These are phyloP conservation scores for Eupithecia tripunctaria DNA, from an alignment of 2,888 invertebrate species.

Conservation along the genomic window DNA sequence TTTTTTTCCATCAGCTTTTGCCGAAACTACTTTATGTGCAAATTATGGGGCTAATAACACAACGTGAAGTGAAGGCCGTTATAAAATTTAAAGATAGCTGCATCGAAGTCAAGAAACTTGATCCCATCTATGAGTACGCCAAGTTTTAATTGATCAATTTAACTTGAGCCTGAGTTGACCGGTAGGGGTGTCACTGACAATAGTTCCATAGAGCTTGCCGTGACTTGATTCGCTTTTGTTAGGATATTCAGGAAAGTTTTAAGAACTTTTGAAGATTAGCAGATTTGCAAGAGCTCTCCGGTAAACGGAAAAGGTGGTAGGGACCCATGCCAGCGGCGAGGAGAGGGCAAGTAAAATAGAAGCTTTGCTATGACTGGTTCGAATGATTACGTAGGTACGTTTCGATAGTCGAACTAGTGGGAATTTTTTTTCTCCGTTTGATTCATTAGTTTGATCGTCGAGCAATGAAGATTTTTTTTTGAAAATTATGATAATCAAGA, in stretches of 20 bases:
- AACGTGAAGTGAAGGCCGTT: not conserved
- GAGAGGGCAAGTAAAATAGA: not conserved
- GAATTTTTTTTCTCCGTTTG: no score
- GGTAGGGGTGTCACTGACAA: constrained; percentile 52
- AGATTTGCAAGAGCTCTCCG: not conserved
- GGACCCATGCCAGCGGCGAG: no score
- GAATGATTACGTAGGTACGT: no score
- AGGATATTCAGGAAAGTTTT: not conserved
- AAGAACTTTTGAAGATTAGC: not conserved
- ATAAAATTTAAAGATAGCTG: constrained; percentile 10
- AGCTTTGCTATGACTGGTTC: no score
- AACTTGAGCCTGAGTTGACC: constrained; percentile 68
- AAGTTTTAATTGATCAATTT: constrained; percentile 82
- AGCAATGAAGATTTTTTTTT: no score
- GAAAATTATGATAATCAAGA: no score
- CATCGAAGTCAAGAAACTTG: constrained; percentile 26
- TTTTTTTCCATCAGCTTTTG: no score
- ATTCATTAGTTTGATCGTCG: no score
- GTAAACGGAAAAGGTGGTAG: no score
- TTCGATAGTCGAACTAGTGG: no score
- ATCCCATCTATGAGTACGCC: constrained; percentile 54
- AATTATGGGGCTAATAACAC: not conserved
- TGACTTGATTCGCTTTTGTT: constrained; percentile 2
- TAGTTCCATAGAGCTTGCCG: constrained; percentile 6
- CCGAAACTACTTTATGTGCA: no score